These are phyloP conservation scores for Clostera curtula DNA, from an alignment of 2,888 invertebrate genomes.

Conservation along the genomic window DNA sequence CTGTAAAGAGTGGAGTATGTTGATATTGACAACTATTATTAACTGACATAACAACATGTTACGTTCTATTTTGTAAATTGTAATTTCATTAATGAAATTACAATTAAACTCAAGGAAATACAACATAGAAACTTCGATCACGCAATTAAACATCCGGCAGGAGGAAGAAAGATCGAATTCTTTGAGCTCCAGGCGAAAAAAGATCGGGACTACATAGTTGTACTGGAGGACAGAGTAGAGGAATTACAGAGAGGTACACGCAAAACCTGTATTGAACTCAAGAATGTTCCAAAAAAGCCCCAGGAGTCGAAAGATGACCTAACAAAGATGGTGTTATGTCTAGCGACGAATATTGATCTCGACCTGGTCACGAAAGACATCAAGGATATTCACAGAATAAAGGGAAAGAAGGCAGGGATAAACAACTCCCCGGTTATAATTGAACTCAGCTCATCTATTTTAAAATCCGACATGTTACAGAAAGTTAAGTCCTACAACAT, in stretches of 20 bases:
- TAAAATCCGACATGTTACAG: constrained; percentile 1
- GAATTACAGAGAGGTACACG: constrained; percentile 1
- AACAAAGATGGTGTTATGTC: constrained; percentile 1
- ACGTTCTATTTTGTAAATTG: too few relatives aligned
- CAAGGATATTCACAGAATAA: constrained; percentile 5
- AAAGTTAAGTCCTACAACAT: constrained; percentile 1
- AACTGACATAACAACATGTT: too few relatives aligned
- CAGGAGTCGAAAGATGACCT: constrained; percentile 2
- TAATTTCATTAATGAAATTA: background rate
- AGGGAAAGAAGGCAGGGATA: background rate
- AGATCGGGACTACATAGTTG: constrained; percentile 4
- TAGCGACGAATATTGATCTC: background rate
- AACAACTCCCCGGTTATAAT: constrained; percentile 3
- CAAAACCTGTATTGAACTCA: constrained; percentile 3
- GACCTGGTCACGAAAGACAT: background rate
- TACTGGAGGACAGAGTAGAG: constrained; percentile 4
- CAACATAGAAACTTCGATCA: constrained; percentile 3
- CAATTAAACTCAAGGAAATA: constrained; percentile 2
- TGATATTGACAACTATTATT: too few relatives aligned
- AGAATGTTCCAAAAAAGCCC: constrained; percentile 1
- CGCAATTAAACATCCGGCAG: constrained; percentile 1
- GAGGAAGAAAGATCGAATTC: constrained; percentile 3
- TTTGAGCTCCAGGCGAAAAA: constrained; percentile 1
- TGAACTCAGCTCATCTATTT: background rate
- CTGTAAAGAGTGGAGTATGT: too few relatives aligned